These are phyloP conservation scores for Loxodonta africana DNA, from an alignment of 2,113 vertebrate species.

Conservation along the genomic window DNA sequence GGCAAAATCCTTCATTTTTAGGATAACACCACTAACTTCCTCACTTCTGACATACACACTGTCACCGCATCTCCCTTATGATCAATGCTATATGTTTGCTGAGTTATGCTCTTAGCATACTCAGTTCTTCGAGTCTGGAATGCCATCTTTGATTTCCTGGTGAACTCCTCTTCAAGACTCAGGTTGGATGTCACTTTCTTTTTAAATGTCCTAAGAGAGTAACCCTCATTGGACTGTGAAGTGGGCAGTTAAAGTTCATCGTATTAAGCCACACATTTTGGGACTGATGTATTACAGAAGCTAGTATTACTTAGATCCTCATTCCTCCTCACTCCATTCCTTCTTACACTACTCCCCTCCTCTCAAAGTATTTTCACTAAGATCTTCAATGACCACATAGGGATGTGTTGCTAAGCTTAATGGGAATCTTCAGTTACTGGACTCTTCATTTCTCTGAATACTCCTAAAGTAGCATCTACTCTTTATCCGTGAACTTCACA, in stretches of 20 bases:
- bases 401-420: background rate
- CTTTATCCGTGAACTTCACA: background rate
- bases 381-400: background rate
- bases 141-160: background rate
- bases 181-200: background rate
- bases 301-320: background rate
- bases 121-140: background rate
- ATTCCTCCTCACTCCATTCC: background rate
- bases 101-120: too few relatives aligned
- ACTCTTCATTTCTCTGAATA: background rate
- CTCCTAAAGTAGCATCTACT: background rate
- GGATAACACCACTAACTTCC: too few relatives aligned
- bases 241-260: background rate
- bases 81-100: background rate
- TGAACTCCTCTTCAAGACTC: background rate
- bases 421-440: background rate
- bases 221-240: background rate
- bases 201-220: background rate
- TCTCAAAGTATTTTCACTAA: background rate
- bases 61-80: fast-evolving
- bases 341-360: background rate
- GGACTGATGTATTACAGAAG: background rate
- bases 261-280: background rate
- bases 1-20: background rate
- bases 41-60: background rate